Base-by-base conservation (phyloP, 2,797 vertebrate genomes). In the Callimico goeldii region DNA sequence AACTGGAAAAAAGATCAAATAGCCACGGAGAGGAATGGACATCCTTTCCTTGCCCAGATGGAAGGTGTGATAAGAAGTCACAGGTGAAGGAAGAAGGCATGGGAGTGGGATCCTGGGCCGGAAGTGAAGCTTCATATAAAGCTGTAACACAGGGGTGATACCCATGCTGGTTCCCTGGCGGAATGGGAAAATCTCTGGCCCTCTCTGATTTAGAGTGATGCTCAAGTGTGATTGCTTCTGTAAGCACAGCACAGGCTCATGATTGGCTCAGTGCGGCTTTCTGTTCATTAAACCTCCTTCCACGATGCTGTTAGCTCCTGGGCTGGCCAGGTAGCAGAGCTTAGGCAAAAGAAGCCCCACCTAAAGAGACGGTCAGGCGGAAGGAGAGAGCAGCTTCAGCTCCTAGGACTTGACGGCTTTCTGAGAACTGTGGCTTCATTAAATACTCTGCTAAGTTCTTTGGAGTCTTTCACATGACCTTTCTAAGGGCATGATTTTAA, bases 391-490 rank as follows among this genome's bases (percentile, higher is more conserved):
- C n/a, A 41, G 36, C 80, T 84, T 77, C 67, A 70, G 79, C 41
- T 91, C 22, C 58, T 33, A 5, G 39, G 52, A 5, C 41, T 82
- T 43, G 39, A 30, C 72, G 91, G 30, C 72, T 90, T 61, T 92
- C 70, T 73, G 88, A 92, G 86, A 89, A 81, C 30, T 75, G 36
- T 5, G 55, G 33, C 50, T 89, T 92, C 81, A 52, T 50, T 20
- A 85, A 30, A 92, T 43, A 24, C 28, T 75, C 46, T 0, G 6
- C 58, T 82, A 52, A 75, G 76, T 86, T 70, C 91, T 93, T 84
- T 26, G 26, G 85, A 88, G 75, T 67, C 85, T 96, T 96, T 97
- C 95, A 91, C 85, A 64, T 12, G 77, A 90, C 87, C 94, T 97
- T 97, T 95, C 50, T 48, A 92, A 94, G 94, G 90, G 75, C 22